Conservation (phyloP, 2,888 invertebrate genomes). For the Monochamus alternatus region DNA sequence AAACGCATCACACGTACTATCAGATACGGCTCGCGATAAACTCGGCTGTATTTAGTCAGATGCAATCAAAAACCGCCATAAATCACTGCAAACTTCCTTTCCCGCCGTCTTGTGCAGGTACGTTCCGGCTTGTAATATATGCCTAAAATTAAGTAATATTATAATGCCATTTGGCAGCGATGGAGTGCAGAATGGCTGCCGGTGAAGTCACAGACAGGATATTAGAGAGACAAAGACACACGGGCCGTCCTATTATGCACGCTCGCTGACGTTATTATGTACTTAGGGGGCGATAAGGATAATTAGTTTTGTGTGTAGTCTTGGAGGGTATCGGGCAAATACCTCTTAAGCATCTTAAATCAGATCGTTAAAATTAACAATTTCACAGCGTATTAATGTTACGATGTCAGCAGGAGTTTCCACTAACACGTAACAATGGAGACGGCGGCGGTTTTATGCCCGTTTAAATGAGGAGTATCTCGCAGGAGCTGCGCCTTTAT, state of each 20-base stretch:
- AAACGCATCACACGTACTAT: too few species aligned
- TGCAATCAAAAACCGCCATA: conserved; percentile 2
- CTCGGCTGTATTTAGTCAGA: conserved; percentile 1
- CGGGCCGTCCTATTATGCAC: conserved; percentile 57
- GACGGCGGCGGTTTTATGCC: conserved; percentile 26
- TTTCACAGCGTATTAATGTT: conserved; percentile 57
- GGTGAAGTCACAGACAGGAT: conserved; percentile 53
- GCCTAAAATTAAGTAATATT: conserved; percentile 41
- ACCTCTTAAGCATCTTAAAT: conserved; percentile 60
- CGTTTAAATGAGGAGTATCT: conserved; percentile 15
- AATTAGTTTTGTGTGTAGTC: conserved; percentile 61
- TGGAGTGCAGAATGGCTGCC: conserved; percentile 38
- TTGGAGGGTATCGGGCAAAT: conserved; percentile 59
- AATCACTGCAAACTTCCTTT: conserved; percentile 12
- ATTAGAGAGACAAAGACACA: conserved; percentile 59
- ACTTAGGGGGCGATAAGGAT: conserved; percentile 60
- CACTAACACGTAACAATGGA: conserved; percentile 30
- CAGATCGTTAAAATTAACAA: conserved; percentile 59
- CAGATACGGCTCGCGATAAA: neutral
- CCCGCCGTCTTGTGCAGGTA: conserved; percentile 24
- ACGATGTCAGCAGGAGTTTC: conserved; percentile 41
- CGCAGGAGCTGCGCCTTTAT: conserved; percentile 7
- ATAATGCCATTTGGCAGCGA: conserved; percentile 38
- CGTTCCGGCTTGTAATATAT: conserved; percentile 23
- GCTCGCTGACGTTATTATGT: conserved; percentile 60